Evolutionary conservation across 2,888 invertebrate genomes (phyloP).

Genomic region (Pterostichus madidus): DNA sequence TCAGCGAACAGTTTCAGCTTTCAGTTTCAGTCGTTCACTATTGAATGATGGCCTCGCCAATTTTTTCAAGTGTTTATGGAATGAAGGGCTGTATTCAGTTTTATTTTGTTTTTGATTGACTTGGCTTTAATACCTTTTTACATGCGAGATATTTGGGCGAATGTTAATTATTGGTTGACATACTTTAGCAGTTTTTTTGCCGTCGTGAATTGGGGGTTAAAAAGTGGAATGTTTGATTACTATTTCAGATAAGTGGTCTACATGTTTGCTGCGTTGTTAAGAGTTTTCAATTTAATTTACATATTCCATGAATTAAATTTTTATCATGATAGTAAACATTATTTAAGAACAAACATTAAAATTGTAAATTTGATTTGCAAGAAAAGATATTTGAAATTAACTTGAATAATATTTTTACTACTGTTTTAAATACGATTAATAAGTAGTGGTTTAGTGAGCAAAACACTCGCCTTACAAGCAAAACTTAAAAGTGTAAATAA

Average conservation of each 20-base stretch:
- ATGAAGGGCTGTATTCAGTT: conserved; percentile 5
- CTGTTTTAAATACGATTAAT: no score
- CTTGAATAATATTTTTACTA: no score
- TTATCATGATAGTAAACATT: conserved; percentile 22
- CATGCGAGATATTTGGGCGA: conserved; percentile 6
- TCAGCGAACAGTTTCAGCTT: conserved; percentile 38
- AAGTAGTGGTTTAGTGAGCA: no score
- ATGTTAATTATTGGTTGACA: conserved; percentile 28
- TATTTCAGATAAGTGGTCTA: conserved; percentile 17
- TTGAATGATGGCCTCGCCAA: conserved; percentile 27
- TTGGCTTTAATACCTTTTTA: conserved; percentile 14
- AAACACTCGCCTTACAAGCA: no score
- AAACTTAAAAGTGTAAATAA: no score
- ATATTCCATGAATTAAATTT: conserved; percentile 13
- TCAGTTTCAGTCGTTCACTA: background rate
- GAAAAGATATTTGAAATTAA: no score
- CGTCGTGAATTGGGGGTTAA: background rate
- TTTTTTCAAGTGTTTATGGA: background rate
- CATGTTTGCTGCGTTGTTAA: background rate
- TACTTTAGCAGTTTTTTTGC: conserved; percentile 2
- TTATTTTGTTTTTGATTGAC: background rate
- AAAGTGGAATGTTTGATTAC: conserved; percentile 23
- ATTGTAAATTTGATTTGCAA: background rate
- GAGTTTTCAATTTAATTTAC: conserved; percentile 27
- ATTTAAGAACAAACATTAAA: conserved; percentile 3